Evolutionary conservation across 2,797 vertebrate genomes (phyloP).

Genomic region (Todus mexicanus): DNA sequence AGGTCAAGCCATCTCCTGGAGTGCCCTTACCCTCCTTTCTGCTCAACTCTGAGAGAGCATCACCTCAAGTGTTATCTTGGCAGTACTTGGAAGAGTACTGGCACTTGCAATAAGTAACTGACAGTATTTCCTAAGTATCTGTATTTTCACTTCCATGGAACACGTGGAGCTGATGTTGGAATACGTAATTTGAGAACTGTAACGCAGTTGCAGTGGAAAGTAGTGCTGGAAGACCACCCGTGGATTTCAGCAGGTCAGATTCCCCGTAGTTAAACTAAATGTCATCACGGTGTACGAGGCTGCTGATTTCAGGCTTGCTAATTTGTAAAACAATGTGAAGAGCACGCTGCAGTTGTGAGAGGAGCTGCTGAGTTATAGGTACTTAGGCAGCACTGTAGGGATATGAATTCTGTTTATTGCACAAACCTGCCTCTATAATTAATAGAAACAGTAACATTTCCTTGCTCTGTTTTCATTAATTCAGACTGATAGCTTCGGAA

Average conservation of each 20-base stretch:
- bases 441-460: constrained; percentile 31
- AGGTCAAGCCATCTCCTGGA: not conserved
- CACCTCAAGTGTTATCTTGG: not conserved
- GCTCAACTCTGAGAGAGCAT: not conserved
- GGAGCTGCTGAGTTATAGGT: constrained; percentile 43
- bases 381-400: constrained; percentile 27
- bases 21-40: not conserved
- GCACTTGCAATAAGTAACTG: not conserved
- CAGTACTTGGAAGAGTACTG: not conserved
- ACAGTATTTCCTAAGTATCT: not conserved
- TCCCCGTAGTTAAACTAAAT: not conserved
- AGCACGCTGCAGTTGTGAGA: not conserved
- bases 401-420: constrained; percentile 55
- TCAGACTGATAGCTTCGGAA: not conserved
- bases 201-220: not conserved
- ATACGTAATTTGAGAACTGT: not conserved
- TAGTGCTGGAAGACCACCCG: not conserved
- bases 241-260: not conserved
- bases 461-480: constrained; percentile 36
- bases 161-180: not conserved
- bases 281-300: not conserved
- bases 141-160: not conserved
- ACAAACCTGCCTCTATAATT: constrained; percentile 47
- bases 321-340: constrained; percentile 39
- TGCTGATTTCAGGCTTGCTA: constrained; percentile 10